Evolutionary conservation across 1,140 invertebrate species (phyloP).

Genomic region (Diachasma alloeum): DNA sequence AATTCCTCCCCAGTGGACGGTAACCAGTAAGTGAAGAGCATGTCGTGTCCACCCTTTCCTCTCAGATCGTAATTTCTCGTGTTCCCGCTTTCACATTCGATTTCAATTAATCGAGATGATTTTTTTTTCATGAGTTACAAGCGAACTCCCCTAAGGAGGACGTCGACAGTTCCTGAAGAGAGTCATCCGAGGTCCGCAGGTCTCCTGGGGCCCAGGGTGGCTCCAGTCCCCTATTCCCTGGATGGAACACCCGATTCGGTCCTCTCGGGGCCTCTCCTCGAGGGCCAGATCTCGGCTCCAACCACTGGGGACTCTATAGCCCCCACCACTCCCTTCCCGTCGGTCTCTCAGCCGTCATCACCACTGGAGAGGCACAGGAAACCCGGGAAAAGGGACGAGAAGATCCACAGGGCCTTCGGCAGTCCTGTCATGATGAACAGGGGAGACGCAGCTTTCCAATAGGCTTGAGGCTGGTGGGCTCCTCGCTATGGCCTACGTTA

Average conservation of each 20-base stretch:
- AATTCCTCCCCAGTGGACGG: slow-evolving; percentile 38
- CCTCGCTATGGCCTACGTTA: slow-evolving; percentile 21
- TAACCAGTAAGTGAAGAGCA: slow-evolving; percentile 39
- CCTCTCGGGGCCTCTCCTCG: slow-evolving; percentile 39
- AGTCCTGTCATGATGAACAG: slow-evolving; percentile 48
- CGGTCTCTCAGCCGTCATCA: slow-evolving; percentile 35
- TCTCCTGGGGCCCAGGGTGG: slow-evolving; percentile 28
- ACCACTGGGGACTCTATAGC: slow-evolving; percentile 45
- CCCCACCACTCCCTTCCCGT: slow-evolving; percentile 45
- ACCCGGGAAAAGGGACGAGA: slow-evolving; percentile 12
- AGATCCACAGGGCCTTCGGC: slow-evolving; percentile 43
- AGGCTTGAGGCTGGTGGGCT: background rate
- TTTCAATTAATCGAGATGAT: background rate
- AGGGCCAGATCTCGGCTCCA: slow-evolving; percentile 37
- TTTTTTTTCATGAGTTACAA: slow-evolving; percentile 35
- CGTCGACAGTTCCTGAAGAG: slow-evolving; percentile 53
- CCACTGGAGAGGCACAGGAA: background rate
- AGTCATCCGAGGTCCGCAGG: slow-evolving; percentile 31
- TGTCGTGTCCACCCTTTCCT: background rate
- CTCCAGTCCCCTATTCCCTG: slow-evolving; percentile 33
- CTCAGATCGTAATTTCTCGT: background rate
- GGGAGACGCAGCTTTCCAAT: slow-evolving; percentile 31
- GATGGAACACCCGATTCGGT: slow-evolving; percentile 50
- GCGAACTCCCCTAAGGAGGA: slow-evolving; percentile 40
- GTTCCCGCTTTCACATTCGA: background rate